These are phyloP conservation scores for Toxostoma redivivum DNA, from an alignment of 2,113 vertebrate genomes.

Conservation along the genomic window DNA sequence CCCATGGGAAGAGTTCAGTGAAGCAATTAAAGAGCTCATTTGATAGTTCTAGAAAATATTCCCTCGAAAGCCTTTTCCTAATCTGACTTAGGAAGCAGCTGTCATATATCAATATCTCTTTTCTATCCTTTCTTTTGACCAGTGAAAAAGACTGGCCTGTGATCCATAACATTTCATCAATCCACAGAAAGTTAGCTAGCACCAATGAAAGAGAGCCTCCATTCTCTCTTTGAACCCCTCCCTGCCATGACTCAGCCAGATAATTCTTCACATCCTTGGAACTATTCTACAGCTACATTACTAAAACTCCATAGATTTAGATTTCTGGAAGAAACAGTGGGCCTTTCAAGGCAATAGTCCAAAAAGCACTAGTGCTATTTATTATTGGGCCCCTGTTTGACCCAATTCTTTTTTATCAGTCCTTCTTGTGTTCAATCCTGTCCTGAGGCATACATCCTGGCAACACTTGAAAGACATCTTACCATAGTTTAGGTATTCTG, in stretches of 20 bases:
- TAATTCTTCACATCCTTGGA: neutral
- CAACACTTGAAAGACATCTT: slow-evolving; percentile 38
- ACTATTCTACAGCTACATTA: neutral
- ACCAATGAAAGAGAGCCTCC: neutral
- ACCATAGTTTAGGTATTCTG: neutral
- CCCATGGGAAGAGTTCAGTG: neutral
- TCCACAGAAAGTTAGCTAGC: neutral
- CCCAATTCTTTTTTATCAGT: neutral
- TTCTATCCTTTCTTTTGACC: neutral
- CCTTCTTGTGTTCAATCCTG: neutral
- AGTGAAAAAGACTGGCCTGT: neutral
- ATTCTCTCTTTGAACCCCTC: neutral
- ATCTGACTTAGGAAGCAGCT: neutral
- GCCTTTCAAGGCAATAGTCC: neutral
- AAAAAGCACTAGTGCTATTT: neutral
- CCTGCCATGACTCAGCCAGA: neutral
- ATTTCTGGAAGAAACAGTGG: neutral
- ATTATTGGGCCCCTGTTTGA: neutral
- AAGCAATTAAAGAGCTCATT: neutral
- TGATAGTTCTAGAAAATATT: neutral
- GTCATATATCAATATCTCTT: neutral
- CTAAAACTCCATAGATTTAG: neutral
- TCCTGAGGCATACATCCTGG: neutral
- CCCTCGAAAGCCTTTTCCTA: neutral
- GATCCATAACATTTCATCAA: neutral